Evolutionary conservation across 2,113 vertebrate genomes (phyloP).

Genomic region (Lycaon pictus): DNA sequence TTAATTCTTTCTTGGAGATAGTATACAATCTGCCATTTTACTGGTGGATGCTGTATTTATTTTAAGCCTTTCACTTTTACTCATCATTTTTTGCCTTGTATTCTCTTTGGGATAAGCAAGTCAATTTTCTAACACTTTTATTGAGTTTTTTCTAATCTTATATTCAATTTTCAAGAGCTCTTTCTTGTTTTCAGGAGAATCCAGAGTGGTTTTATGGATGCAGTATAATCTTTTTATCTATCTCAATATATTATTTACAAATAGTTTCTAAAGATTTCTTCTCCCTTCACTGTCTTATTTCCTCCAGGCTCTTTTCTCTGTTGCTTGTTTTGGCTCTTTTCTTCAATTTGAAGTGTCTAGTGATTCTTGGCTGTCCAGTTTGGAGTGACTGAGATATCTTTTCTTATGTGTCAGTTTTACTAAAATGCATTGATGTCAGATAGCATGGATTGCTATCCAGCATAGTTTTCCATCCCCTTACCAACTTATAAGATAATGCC

Average conservation of each 20-base stretch:
- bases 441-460: not conserved
- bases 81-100: not conserved
- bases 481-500: not conserved
- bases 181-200: not conserved
- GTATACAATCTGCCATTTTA: not conserved
- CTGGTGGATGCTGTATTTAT: not conserved
- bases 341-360: not conserved
- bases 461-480: not conserved
- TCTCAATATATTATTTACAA: not conserved
- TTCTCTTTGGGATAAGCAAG: not conserved
- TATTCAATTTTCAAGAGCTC: not conserved
- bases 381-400: not conserved
- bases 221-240: not conserved
- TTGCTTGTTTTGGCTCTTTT: not conserved
- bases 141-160: slow-evolving; percentile 2
- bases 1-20: not conserved
- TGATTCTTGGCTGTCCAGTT: not conserved
- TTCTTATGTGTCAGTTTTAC: slow-evolving; percentile 28
- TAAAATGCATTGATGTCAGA: not conserved
- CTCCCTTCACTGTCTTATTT: not conserved
- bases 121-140: not conserved
- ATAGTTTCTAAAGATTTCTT: not conserved
- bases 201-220: not conserved
- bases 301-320: not conserved
- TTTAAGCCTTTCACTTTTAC: slow-evolving; percentile 16